Percentiles rank a stretch among this genome's conserved stretches.
phyloP scores from a whole-genome alignment of 2,888 invertebrate genomes.

The Beris morrisii region DNA sequence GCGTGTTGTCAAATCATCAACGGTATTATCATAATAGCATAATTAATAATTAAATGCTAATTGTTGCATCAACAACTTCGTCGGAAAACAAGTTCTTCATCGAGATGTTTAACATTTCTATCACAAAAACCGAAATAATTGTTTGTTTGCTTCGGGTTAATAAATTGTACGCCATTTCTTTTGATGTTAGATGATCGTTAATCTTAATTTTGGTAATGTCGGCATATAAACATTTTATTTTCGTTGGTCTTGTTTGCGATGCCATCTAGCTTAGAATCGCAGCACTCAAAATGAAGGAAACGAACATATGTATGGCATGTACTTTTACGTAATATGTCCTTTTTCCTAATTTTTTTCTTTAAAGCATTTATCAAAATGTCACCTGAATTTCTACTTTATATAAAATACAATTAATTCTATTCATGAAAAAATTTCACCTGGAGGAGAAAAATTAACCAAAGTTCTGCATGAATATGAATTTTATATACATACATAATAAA shows the following conservation, averaged over 20 bases:
- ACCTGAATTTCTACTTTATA: slow-evolving; percentile 20
- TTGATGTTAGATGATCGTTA: slow-evolving; percentile 24
- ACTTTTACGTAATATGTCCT: no score
- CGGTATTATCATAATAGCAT: slow-evolving; percentile 6
- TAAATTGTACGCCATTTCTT: slow-evolving; percentile 25
- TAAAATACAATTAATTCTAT: slow-evolving; percentile 20
- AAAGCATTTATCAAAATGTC: slow-evolving; percentile 25
- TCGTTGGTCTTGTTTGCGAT: slow-evolving; percentile 1
- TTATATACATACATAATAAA: neutral
- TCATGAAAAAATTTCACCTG: neutral
- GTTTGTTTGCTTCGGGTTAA: slow-evolving; percentile 5
- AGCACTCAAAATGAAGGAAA: no score
- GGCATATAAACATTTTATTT: slow-evolving; percentile 20
- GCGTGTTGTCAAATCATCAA: slow-evolving; percentile 1
- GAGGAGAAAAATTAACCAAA: slow-evolving; percentile 1
- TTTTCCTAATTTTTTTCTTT: neutral
- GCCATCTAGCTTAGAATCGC: no score
- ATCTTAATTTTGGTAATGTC: slow-evolving; percentile 29
- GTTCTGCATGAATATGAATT: neutral
- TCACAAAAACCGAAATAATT: no score
- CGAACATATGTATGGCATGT: no score
- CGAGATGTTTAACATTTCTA: no score
- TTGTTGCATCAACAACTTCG: neutral
- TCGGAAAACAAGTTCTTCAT: no score
- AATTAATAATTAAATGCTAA: slow-evolving; percentile 2